A percentile compares a stretch with the other conserved stretches of the same genome.
Evolutionary conservation across 2,888 invertebrate genomes (phyloP).

Genomic region (Rosalia funebris): DNA sequence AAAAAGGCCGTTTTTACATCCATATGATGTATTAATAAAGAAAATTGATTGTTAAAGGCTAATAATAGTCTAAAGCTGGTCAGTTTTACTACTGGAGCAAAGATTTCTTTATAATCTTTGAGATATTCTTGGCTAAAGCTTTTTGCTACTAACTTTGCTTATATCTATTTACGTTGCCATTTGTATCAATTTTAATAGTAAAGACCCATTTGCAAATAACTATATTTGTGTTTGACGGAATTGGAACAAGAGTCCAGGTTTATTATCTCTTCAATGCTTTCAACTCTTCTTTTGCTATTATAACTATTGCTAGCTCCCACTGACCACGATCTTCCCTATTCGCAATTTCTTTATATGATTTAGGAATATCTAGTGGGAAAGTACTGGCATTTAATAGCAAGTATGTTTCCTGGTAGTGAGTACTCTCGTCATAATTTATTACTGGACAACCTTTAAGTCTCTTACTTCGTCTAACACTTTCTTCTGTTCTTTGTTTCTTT

Average conservation of each 20-base stretch:
- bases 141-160: slow-evolving; percentile 7
- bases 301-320: slow-evolving; percentile 10
- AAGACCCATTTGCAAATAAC: slow-evolving; percentile 8
- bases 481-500: not conserved
- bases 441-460: slow-evolving; percentile 27
- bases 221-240: not conserved
- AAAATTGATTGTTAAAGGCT: slow-evolving; percentile 1
- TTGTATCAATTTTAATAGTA: not conserved
- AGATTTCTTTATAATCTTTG: slow-evolving; percentile 1
- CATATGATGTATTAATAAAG: slow-evolving; percentile 5
- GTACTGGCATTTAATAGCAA: not conserved
- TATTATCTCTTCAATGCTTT: not conserved
- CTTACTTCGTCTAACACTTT: slow-evolving; percentile 17
- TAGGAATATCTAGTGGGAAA: not conserved
- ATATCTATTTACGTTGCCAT: slow-evolving; percentile 5
- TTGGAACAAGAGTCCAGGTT: not conserved
- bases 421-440: slow-evolving; percentile 25
- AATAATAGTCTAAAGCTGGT: not conserved
- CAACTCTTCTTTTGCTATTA: not conserved
- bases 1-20: slow-evolving; percentile 1
- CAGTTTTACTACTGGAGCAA: slow-evolving; percentile 1
- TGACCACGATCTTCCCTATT: slow-evolving; percentile 13
- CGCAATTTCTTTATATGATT: slow-evolving; percentile 4
- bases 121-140: slow-evolving; percentile 3
- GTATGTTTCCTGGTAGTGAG: not conserved